Evolutionary conservation across 2,113 vertebrate genomes (phyloP), one percentile per base, ranked within the genome.

Genomic region (Larimichthys crocea): DNA sequence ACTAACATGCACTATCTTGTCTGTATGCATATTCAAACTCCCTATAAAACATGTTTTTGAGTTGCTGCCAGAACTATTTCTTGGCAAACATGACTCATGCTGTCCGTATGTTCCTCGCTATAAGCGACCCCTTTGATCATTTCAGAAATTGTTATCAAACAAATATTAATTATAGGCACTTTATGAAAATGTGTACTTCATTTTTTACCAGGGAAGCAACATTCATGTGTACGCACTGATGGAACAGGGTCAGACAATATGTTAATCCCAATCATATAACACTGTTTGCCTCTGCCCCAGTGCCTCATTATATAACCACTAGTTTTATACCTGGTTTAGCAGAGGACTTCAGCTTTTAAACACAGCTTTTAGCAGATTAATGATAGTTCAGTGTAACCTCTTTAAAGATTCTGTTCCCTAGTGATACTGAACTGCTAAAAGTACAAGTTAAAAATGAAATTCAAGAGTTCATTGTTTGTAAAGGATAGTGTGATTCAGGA

Each of bases 201-300:
- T 3, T 63, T 62, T 29, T 42, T 24, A 62, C 31, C 31, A 2
- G 31, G 20, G 4, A 5, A 62, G 49, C 59, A 57, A 10, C 26
- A 3, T 60, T 19, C 42, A 53, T 35, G 31, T 61, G 66, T 62
- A 42, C 5, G n/a, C 75, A 62, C 56, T 50, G 56, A 46, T 52
- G 62, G 17, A 63, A 55, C 48, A 53, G 20, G 66, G 42, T 63
- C 31, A 82, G 60, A 79, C 69, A 50, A 61, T 74, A 26, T 52
- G 49, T 52, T 72, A 84, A 70, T 76, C 55, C 50, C 26, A 65
- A 53, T 76, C 76, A 73, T n/a, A 49, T 35, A 74, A 49, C 65
- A 49, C 50, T 44, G 72, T 67, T 40, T 57, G 11, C 35, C 29
- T 80, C 29, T 64, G 61, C 63, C 63, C 35, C 31, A 65, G 22